Evolutionary conservation across 2,888 invertebrate genomes (phyloP), one percentile per base, ranked within the genome.

Genomic region (Drosophila atroscutellata): DNA sequence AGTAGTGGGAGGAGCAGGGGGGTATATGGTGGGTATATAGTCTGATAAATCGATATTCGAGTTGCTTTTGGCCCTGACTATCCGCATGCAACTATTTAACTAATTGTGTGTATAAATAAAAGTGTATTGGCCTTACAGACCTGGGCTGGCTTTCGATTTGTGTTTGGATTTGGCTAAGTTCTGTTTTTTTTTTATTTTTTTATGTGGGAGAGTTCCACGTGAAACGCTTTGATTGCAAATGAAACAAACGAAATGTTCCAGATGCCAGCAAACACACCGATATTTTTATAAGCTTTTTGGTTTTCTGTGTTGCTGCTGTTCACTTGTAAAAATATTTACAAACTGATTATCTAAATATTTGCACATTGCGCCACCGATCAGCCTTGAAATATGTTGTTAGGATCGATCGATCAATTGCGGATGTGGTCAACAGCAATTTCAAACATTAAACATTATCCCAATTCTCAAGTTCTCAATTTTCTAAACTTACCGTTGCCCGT

Each of bases 321-420:
- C 71, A 73, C 75, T 87, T 87, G 89, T 87, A 87, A 87, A 88
- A 90, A 87, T 87, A 87, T 87, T 87, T 87, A 87, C 90, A 83
- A 78, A 72, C 73, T 78, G 74, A 63, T 80, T 80, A 77, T 77
- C 72, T 83, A 87, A 90, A 87, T 90, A 90, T 90, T 88, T 88
- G 83, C 69, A 5, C 71, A 56, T 63, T 56, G 57, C 65, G 45
- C 68, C 42, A 70, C 28, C 42, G 45, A 2, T 15, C 45, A 52
- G 42, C 72, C 66, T 80, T 76, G 72, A 52, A 60, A 45, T 36
- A 72, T 75, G 72, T 69, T 67, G 69, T 65, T 61, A 47, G 52
- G 55, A 24, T 30, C 42, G 15, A 69, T 52, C 30, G 68, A 51
- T 37, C 54, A 36, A 42, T 51, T 51, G 18, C 61, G 61, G 20